phyloP scores from a whole-genome alignment of 2,113 vertebrate species.

The Clarias batrachus region DNA sequence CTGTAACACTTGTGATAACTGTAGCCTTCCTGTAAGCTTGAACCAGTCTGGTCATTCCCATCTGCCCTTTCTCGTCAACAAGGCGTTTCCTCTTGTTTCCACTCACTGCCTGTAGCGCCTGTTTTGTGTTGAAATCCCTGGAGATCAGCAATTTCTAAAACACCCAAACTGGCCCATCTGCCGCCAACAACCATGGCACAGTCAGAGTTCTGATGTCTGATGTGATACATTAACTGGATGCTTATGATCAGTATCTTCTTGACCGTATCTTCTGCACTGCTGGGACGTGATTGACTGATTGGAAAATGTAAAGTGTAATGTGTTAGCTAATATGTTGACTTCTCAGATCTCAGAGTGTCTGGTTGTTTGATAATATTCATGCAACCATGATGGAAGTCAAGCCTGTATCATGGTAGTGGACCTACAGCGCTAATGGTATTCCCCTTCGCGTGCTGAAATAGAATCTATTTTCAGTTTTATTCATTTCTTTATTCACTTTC shows the following conservation, averaged over 20 bases:
- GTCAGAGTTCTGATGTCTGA: background rate
- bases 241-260: background rate
- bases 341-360: background rate
- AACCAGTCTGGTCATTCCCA: background rate
- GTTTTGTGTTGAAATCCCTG: background rate
- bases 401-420: background rate
- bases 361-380: background rate
- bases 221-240: background rate
- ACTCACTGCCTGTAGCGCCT: background rate
- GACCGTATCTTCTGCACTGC: background rate
- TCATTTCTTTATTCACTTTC: too few relatives aligned
- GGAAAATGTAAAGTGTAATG: background rate
- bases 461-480: background rate
- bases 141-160: background rate
- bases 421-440: background rate
- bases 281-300: background rate
- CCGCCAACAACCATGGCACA: background rate
- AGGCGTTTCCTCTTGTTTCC: background rate
- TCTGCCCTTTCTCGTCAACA: background rate
- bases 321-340: background rate
- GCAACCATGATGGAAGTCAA: background rate
- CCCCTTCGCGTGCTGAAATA: background rate
- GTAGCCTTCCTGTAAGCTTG: background rate
- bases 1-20: background rate
- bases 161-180: background rate